Evolutionary conservation across 2,113 vertebrate genomes (phyloP), one percentile per base, ranked within the genome.

Genomic region (Zapornia atra): DNA sequence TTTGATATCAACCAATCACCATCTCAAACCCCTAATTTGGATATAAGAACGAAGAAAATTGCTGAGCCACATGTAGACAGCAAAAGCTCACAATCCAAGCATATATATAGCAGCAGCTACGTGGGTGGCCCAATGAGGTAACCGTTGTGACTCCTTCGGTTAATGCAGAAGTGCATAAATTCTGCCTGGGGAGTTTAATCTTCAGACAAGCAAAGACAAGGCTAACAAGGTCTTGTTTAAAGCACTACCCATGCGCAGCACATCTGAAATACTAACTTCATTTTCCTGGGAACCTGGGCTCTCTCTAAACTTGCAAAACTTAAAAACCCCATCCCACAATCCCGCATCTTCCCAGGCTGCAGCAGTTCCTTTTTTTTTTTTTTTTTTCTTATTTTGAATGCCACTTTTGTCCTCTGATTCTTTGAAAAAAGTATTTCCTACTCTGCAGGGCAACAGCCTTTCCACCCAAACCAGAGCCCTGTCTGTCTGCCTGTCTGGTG

Each of bases 111-210:
- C 69, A 93, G 78, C 76, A 93, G 69, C 90, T 69, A 78, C 0
- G 86, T 96, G 94, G 96, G 96, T 95, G 92, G 92, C 78, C 90
- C 86, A 86, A 64, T 61, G 95, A 92, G 44, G 95, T 79, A 96
- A 93, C 86, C 3, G 11, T 33, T 68, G 82, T 0, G 9, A 76
- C 71, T 93, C 68, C 82, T 92, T 22, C 38, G 57, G 76, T 53
- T 90, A 81, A 86, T 29, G 80, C 48, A 72, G 57, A 84, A 94
- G 65, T 79, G 86, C 77, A 86, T 75, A 86, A 78, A 93, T 88
- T 78, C 83, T 75, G 64, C 92, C 92, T 46, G 85, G 61, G 81
- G 77, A 94, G 76, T 33, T 48, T 71, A 6, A 92, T 60, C 72
- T 96, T 81, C 86, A 92, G 65, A 64, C 65, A 86, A 81, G 76